phyloP scores from a whole-genome alignment of 2,797 vertebrate genomes.

The Crax fasciolata region DNA sequence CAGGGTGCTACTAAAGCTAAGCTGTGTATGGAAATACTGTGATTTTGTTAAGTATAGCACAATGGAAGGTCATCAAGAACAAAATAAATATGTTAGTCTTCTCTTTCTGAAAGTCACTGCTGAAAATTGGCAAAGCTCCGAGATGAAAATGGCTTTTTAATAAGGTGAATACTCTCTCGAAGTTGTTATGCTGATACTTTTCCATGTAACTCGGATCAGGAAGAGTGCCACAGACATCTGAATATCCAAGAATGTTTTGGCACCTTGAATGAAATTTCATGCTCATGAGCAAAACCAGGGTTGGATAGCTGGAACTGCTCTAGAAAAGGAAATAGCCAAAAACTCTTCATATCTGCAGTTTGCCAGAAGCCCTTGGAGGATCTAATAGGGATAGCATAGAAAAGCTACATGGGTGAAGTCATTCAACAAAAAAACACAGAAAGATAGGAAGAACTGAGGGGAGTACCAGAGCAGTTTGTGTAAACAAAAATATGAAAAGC shows the following conservation, averaged over 20 bases:
- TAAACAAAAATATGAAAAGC: neutral
- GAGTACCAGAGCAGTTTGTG: neutral
- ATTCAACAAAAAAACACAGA: neutral
- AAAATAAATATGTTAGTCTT: neutral
- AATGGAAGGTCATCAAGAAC: neutral
- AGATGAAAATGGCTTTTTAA: neutral
- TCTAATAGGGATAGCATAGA: neutral
- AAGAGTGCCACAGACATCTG: neutral
- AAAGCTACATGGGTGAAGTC: neutral
- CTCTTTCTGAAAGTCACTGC: neutral
- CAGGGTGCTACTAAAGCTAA: neutral
- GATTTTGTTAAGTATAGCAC: neutral
- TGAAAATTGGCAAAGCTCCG: neutral
- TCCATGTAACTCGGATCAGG: neutral
- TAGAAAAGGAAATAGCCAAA: neutral
- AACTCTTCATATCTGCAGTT: neutral
- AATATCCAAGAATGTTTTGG: neutral
- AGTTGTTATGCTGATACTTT: neutral
- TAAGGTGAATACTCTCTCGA: neutral
- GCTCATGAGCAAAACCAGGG: neutral
- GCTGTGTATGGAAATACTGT: neutral
- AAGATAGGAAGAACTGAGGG: neutral
- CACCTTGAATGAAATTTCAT: neutral
- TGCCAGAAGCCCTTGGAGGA: neutral
- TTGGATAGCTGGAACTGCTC: neutral